Percentiles rank a stretch among this genome's conserved stretches.
These are phyloP conservation scores for Ambastaia sidthimunki DNA, from an alignment of 2,797 vertebrate genomes.

Conservation along the genomic window DNA sequence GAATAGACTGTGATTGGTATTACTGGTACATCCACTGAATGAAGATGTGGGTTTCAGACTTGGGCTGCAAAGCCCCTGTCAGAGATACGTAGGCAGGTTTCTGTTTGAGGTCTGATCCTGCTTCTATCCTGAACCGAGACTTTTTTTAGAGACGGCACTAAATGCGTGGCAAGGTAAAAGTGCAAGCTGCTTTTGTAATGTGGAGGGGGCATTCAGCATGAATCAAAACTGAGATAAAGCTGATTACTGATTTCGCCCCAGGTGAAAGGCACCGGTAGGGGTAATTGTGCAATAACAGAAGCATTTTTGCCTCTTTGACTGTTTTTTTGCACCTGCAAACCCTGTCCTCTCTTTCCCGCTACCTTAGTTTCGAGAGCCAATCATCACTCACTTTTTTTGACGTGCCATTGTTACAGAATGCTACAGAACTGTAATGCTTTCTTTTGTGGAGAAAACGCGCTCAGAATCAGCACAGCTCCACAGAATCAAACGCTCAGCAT, in stretches of 20 bases:
- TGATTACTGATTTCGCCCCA: constrained; percentile 62
- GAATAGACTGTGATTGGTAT: constrained; percentile 65
- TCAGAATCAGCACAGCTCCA: background rate
- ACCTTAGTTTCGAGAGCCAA: constrained; percentile 27
- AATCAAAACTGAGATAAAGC: constrained; percentile 62
- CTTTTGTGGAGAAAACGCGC: background rate
- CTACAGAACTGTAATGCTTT: constrained; percentile 35
- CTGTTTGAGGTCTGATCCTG: constrained; percentile 51
- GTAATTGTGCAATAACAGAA: constrained; percentile 57
- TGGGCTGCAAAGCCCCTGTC: constrained; percentile 82
- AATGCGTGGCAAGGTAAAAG: constrained; percentile 76
- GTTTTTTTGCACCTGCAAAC: constrained; percentile 28
- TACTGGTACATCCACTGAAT: constrained; percentile 66
- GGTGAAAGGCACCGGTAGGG: constrained; percentile 39
- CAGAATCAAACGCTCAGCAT: too few relatives aligned
- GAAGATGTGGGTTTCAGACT: constrained; percentile 75
- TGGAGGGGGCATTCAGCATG: constrained; percentile 49
- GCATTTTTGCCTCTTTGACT: constrained; percentile 40
- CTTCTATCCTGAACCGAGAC: constrained; percentile 59
- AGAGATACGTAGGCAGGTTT: constrained; percentile 60
- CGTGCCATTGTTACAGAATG: constrained; percentile 25
- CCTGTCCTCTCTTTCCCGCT: constrained; percentile 32
- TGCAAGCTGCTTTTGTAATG: constrained; percentile 78
- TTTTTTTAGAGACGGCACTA: constrained; percentile 69
- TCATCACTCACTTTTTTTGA: constrained; percentile 28